These are phyloP conservation scores for Anadara kagoshimensis DNA, from an alignment of 1,140 invertebrate species.

Conservation along the genomic window DNA sequence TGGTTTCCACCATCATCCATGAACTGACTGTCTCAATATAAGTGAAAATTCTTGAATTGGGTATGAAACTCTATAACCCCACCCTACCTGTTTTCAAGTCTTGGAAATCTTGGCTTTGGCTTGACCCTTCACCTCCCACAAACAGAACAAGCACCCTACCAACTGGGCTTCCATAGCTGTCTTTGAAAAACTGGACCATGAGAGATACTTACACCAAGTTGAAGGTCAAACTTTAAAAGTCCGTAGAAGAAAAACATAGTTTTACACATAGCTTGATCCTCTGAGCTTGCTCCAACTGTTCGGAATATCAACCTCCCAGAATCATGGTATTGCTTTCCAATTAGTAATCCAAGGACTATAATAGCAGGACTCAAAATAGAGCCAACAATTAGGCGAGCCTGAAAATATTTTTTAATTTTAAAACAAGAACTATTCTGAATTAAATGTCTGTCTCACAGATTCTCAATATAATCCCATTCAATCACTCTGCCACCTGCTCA, in stretches of 20 bases:
- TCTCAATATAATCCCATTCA: no score
- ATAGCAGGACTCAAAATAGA: slow-evolving; percentile 57
- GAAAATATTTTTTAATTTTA: slow-evolving; percentile 27
- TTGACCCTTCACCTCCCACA: not conserved
- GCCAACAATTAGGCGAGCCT: slow-evolving; percentile 58
- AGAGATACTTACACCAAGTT: slow-evolving; percentile 52
- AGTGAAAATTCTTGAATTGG: no score
- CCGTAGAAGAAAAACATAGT: slow-evolving; percentile 53
- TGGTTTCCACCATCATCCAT: not conserved
- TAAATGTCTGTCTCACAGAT: no score
- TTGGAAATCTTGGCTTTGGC: not conserved
- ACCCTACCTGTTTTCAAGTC: slow-evolving; percentile 79
- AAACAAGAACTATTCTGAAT: no score
- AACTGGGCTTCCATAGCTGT: not conserved
- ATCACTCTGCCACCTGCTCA: no score
- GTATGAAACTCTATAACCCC: slow-evolving; percentile 91
- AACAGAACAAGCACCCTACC: not conserved
- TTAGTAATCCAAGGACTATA: slow-evolving; percentile 43
- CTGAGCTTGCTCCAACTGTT: slow-evolving; percentile 56
- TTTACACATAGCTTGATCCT: slow-evolving; percentile 54
- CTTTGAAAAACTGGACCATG: not conserved
- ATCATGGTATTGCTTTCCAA: slow-evolving; percentile 48
- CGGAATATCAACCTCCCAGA: slow-evolving; percentile 63
- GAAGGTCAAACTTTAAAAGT: slow-evolving; percentile 59
- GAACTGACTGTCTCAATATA: not conserved